Evolutionary conservation across 2,797 vertebrate genomes (phyloP).

Genomic region (Acipenser oxyrinchus): DNA sequence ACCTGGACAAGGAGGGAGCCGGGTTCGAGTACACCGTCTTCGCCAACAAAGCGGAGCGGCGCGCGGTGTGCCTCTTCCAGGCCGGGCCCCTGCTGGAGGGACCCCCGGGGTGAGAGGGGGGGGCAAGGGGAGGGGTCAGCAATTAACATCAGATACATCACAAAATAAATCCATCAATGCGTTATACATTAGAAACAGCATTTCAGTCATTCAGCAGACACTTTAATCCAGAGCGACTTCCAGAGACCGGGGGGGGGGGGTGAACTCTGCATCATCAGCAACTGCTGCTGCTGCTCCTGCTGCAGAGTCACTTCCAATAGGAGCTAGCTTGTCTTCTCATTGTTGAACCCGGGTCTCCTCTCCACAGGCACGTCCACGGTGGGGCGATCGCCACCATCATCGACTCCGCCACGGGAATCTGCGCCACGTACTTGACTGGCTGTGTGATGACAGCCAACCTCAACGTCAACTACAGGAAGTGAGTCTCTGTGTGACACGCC

Average conservation of each 20-base stretch:
- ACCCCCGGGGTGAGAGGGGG: slow-evolving; percentile 57
- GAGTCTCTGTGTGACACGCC: neutral
- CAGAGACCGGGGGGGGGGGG: slow-evolving; percentile 18
- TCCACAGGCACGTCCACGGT: slow-evolving; percentile 62
- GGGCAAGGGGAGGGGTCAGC: neutral
- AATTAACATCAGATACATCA: neutral
- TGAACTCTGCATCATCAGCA: neutral
- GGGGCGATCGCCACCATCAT: slow-evolving; percentile 72
- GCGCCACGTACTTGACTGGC: slow-evolving; percentile 38
- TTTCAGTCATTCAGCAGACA: neutral
- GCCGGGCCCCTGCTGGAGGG: slow-evolving; percentile 71
- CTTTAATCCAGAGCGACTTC: neutral
- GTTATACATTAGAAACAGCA: neutral
- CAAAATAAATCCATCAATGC: neutral
- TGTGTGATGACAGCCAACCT: slow-evolving; percentile 68
- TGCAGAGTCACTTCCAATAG: too few species aligned
- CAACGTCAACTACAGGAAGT: slow-evolving; percentile 69
- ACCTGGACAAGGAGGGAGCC: slow-evolving; percentile 46
- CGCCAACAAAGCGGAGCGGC: slow-evolving; percentile 52
- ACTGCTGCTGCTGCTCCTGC: too few species aligned
- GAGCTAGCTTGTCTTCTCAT: too few species aligned
- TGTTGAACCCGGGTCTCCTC: slow-evolving; percentile 21
- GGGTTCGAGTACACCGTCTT: slow-evolving; percentile 76
- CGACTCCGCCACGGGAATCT: slow-evolving; percentile 51
- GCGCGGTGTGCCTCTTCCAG: slow-evolving; percentile 61